phyloP scores from a whole-genome alignment of 1,140 invertebrate species.

The Bombus picipes region DNA sequence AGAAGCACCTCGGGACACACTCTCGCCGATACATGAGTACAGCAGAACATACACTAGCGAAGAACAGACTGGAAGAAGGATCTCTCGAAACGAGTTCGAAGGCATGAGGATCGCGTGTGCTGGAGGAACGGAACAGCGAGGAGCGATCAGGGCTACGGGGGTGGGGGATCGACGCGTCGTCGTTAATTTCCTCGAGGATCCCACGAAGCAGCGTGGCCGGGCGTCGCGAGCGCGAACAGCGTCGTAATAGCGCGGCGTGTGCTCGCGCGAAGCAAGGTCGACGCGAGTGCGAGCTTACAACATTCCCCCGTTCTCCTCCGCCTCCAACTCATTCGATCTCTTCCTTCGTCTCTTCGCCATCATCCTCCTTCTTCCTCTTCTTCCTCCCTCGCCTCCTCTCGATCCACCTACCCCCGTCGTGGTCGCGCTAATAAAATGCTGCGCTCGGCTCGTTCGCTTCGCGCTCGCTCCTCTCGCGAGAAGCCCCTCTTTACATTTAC shows the following conservation, averaged over 20 bases:
- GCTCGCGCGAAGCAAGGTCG: conserved; percentile 64
- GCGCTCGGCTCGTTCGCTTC: conserved; percentile 63
- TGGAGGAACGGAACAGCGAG: not conserved
- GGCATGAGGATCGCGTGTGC: not conserved
- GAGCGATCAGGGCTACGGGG: not conserved
- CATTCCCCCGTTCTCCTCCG: conserved; percentile 39
- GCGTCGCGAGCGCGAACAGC: conserved; percentile 52
- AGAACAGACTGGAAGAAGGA: not conserved
- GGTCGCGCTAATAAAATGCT: conserved; percentile 74
- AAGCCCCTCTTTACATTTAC: conserved; percentile 71
- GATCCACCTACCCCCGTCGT: conserved; percentile 10
- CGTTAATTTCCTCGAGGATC: conserved; percentile 45
- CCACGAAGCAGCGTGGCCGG: conserved; percentile 22
- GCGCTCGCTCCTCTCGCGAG: conserved; percentile 48
- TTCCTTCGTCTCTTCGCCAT: conserved; percentile 51
- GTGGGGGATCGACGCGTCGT: conserved; percentile 24
- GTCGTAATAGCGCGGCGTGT: conserved; percentile 65
- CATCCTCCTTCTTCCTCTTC: conserved; percentile 18
- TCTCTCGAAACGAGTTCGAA: not conserved
- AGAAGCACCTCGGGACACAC: not conserved
- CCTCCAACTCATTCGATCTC: conserved; percentile 12
- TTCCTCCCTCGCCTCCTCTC: not conserved
- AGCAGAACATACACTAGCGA: not conserved
- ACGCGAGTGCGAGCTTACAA: conserved; percentile 70
- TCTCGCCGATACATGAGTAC: not conserved